Conservation (phyloP, 2,888 invertebrate species). For the Epicampocera succincta region DNA sequence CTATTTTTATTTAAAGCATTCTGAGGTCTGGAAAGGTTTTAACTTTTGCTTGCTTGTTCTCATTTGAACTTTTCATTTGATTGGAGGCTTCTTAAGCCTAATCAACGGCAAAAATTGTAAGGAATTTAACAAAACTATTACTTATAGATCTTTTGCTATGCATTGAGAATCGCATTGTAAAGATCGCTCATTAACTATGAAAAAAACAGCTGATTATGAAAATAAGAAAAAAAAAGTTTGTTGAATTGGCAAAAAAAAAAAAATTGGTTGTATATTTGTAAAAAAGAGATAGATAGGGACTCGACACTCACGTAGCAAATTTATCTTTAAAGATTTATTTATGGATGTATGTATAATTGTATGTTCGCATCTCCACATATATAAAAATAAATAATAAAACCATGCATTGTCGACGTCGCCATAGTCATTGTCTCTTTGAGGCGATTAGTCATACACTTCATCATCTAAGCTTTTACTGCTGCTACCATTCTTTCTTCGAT, state of each 20-base stretch:
- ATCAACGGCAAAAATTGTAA: too few species aligned
- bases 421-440: slow-evolving; percentile 34
- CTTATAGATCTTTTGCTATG: too few species aligned
- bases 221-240: slow-evolving; percentile 19
- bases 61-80: too few species aligned
- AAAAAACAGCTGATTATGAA: slow-evolving; percentile 44
- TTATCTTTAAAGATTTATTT: too few species aligned
- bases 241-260: slow-evolving; percentile 30
- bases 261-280: not conserved
- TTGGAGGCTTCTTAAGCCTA: too few species aligned
- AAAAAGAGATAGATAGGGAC: slow-evolving; percentile 1
- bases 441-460: slow-evolving; percentile 67
- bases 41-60: too few species aligned
- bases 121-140: too few species aligned
- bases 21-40: too few species aligned
- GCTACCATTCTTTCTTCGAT: slow-evolving; percentile 53
- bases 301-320: not conserved
- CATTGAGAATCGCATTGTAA: too few species aligned
- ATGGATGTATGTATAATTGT: not conserved
- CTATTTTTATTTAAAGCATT: too few species aligned
- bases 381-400: slow-evolving; percentile 9
- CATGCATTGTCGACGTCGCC: slow-evolving; percentile 22
- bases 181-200: too few species aligned
- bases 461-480: slow-evolving; percentile 33
- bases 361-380: not conserved